Conservation (phyloP, 2,888 invertebrate genomes). For the Panopea generosa region DNA sequence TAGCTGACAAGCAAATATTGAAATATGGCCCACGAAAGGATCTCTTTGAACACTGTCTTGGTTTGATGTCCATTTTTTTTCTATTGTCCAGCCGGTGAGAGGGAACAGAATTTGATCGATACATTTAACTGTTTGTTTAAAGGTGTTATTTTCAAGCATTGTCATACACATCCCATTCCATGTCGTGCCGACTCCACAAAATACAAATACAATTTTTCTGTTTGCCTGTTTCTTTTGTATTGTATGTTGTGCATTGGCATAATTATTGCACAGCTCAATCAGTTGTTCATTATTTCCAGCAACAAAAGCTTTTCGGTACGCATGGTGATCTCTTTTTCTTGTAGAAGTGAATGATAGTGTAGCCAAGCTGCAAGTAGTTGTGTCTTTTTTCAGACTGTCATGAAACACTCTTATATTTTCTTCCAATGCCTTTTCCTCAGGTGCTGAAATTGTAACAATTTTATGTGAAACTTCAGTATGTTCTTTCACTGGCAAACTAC, state of each 20-base stretch:
- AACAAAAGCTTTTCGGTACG: constrained; percentile 39
- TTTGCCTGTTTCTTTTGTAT: not conserved
- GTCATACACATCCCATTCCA: constrained; percentile 67
- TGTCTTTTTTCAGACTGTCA: not conserved
- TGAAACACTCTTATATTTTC: constrained; percentile 10
- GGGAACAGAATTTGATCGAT: constrained; percentile 39
- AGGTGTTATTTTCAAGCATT: constrained; percentile 7
- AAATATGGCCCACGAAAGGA: constrained; percentile 65
- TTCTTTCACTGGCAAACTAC: no score
- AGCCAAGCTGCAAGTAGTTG: not conserved
- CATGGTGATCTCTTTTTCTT: constrained; percentile 60
- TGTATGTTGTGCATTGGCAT: not conserved
- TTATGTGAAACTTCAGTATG: no score
- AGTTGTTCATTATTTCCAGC: constrained; percentile 7
- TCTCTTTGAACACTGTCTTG: constrained; percentile 30
- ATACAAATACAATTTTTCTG: constrained; percentile 61
- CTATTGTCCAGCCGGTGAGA: constrained; percentile 32
- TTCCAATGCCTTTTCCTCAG: not conserved
- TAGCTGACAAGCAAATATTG: constrained; percentile 74
- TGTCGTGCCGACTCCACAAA: constrained; percentile 68
- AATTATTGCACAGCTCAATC: not conserved
- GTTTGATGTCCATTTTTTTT: constrained; percentile 15
- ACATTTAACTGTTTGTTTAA: constrained; percentile 39
- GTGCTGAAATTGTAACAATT: constrained; percentile 5
- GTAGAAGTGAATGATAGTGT: constrained; percentile 59